phyloP scores from a whole-genome alignment of 2,888 invertebrate genomes.

The Cryptocheilus praepositus region DNA sequence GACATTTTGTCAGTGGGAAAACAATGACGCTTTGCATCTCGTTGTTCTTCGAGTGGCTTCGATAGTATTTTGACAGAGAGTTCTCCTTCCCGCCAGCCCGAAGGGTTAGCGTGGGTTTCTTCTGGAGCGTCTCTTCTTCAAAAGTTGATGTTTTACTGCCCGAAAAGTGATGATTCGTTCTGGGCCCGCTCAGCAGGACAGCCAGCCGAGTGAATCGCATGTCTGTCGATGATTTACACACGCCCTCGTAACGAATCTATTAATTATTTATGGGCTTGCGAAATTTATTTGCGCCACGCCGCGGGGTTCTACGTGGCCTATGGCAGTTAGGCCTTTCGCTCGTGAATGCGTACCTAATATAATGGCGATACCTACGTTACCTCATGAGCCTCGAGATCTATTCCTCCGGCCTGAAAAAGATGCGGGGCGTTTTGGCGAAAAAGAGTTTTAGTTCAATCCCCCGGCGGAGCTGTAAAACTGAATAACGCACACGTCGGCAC shows the following conservation, averaged over 20 bases:
- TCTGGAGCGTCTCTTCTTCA: slow-evolving; percentile 26
- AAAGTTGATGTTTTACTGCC: slow-evolving; percentile 58
- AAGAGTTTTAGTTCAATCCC: neutral
- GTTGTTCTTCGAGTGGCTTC: slow-evolving; percentile 5
- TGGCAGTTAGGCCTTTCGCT: slow-evolving; percentile 35
- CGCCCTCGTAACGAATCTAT: slow-evolving; percentile 69
- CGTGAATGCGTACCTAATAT: slow-evolving; percentile 38
- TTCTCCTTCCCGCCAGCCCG: no score
- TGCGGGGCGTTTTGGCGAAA: neutral
- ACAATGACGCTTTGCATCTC: no score
- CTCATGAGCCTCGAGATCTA: slow-evolving; percentile 2
- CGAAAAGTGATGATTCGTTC: slow-evolving; percentile 63
- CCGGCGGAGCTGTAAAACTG: no score
- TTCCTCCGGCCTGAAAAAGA: slow-evolving; percentile 10
- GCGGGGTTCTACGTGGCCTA: slow-evolving; percentile 56
- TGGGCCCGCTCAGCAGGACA: slow-evolving; percentile 57
- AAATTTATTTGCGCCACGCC: slow-evolving; percentile 65
- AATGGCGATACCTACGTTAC: slow-evolving; percentile 28
- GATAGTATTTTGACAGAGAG: neutral
- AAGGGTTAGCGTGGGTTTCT: no score
- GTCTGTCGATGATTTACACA: slow-evolving; percentile 67
- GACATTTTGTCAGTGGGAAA: no score
- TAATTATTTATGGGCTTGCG: slow-evolving; percentile 70
- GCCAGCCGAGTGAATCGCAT: slow-evolving; percentile 50
- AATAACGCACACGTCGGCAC: no score